phyloP scores from a whole-genome alignment of 2,797 vertebrate genomes.

The Amniataba percoides region DNA sequence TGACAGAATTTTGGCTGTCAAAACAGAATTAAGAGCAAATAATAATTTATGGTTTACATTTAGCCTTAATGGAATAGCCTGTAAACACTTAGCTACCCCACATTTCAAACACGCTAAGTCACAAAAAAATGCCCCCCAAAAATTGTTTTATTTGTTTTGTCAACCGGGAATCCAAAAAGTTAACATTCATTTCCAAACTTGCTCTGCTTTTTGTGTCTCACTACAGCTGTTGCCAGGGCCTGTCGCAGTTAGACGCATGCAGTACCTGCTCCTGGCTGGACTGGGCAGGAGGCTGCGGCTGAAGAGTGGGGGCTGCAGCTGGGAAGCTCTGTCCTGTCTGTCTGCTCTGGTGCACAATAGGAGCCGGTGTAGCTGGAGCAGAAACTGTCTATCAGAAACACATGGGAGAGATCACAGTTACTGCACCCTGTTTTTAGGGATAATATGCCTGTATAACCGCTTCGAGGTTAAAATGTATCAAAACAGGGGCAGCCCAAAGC shows the following conservation, averaged over 20 bases:
- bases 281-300: constrained; percentile 64
- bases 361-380: constrained; percentile 75
- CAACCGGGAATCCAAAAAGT: background rate
- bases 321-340: constrained; percentile 73
- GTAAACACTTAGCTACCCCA: background rate
- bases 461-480: constrained; percentile 20
- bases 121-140: too few species aligned
- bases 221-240: constrained; percentile 25
- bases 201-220: constrained; percentile 18
- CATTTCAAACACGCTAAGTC: constrained; percentile 15
- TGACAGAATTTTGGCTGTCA: background rate
- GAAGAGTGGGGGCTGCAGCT: constrained; percentile 58
- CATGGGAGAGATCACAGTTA: constrained; percentile 25
- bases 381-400: constrained; percentile 75
- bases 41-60: background rate
- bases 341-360: constrained; percentile 63
- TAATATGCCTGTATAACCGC: constrained; percentile 15
- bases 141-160: too few species aligned
- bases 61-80: background rate
- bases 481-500: constrained; percentile 24
- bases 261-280: constrained; percentile 79
- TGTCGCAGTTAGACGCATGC: constrained; percentile 19
- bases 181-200: constrained; percentile 2
- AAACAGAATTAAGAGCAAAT: background rate
- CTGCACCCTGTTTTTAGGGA: background rate